Conservation (phyloP, 2,113 vertebrate genomes). For the Heloderma charlesbogerti region DNA sequence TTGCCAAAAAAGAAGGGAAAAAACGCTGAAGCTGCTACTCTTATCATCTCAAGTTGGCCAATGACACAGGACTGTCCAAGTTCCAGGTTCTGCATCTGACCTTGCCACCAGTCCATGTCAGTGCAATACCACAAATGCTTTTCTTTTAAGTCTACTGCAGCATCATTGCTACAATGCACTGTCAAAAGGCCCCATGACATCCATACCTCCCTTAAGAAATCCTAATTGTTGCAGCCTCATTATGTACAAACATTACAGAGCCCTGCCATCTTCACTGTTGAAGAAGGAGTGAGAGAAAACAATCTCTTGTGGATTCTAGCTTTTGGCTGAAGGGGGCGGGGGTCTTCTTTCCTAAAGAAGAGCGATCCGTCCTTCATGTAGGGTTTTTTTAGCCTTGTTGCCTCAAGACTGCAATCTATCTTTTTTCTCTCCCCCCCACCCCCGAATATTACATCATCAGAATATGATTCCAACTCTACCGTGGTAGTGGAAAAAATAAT, state of each 20-base stretch:
- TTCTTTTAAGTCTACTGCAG: neutral
- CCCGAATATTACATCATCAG: conserved; percentile 67
- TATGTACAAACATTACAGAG: conserved; percentile 42
- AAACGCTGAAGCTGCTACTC: conserved; percentile 68
- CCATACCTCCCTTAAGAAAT: conserved; percentile 50
- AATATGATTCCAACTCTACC: conserved; percentile 69
- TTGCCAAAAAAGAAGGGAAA: conserved; percentile 36
- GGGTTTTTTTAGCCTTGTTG: conserved; percentile 62
- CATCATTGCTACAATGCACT: neutral
- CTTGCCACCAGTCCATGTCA: neutral
- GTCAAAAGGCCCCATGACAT: conserved; percentile 28
- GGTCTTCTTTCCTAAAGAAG: conserved; percentile 62
- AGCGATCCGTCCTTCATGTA: conserved; percentile 61
- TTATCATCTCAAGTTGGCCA: conserved; percentile 74
- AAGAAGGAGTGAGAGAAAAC: conserved; percentile 60
- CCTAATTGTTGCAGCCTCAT: conserved; percentile 54
- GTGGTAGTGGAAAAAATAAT: conserved; percentile 63
- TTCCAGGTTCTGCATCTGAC: conserved; percentile 33
- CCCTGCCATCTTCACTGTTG: conserved; percentile 59
- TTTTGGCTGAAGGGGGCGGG: neutral
- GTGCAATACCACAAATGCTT: conserved; percentile 31
- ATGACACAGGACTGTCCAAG: conserved; percentile 59
- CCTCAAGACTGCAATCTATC: conserved; percentile 72
- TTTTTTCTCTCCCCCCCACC: conserved; percentile 56
- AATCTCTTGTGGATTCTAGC: conserved; percentile 52